A percentile compares a stretch with the other conserved stretches of the same genome.
These are phyloP conservation scores for Macrotrachela quadricornifera DNA, from an alignment of 1,140 invertebrate genomes.

Conservation along the genomic window DNA sequence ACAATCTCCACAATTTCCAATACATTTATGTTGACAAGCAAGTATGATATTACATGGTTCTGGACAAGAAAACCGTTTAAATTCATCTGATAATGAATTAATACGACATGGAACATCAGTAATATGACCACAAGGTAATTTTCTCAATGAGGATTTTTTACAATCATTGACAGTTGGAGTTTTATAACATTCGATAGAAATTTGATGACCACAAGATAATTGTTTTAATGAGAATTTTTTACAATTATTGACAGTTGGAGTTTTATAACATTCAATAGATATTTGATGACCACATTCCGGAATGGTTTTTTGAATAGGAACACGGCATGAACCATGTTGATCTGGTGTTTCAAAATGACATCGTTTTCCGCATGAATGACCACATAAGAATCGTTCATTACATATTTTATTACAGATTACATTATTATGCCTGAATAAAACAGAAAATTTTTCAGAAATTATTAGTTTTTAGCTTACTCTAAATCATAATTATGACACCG, in stretches of 20 bases:
- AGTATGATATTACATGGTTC: slow-evolving; percentile 22
- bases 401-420: slow-evolving; percentile 20
- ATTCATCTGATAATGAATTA: too few species aligned
- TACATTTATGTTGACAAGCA: slow-evolving; percentile 38
- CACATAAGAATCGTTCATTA: slow-evolving; percentile 9
- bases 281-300: slow-evolving; percentile 3
- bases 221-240: too few species aligned
- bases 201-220: too few species aligned
- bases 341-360: slow-evolving; percentile 3
- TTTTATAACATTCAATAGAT: too few species aligned
- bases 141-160: too few species aligned
- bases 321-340: neutral
- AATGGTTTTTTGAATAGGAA: neutral
- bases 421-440: slow-evolving; percentile 10
- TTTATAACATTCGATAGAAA: too few species aligned
- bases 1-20: slow-evolving; percentile 39
- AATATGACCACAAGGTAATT: too few species aligned
- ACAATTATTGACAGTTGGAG: too few species aligned
- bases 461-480: slow-evolving; percentile 37
- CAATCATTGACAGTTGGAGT: too few species aligned
- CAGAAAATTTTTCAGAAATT: slow-evolving; percentile 9
- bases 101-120: too few species aligned
- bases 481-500: slow-evolving; percentile 33
- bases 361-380: slow-evolving; percentile 10
- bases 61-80: neutral